Evolutionary conservation across 2,888 invertebrate species (phyloP), one percentile per base, ranked within the genome.

Genomic region (Xanthostigma xanthostigma): DNA sequence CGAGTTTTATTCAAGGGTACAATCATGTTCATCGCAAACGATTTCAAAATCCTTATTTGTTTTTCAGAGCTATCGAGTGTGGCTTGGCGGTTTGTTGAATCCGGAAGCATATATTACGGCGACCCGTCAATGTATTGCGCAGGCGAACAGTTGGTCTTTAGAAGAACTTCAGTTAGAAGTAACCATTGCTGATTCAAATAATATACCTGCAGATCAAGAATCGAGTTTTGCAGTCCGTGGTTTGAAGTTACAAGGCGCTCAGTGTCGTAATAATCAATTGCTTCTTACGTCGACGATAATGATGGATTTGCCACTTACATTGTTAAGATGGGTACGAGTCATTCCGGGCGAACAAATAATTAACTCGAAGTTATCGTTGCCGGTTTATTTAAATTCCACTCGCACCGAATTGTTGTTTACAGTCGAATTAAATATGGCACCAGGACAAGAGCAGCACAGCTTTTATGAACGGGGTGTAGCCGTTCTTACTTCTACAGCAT

Each of bases 51-150:
- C 51, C 46, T 39, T 49, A 51, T 50, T 47, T 51, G 46, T 51
- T 52, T 67, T 72, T 36, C 68, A 91, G 87, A 86, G 84, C 59
- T 81, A 93, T 58, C 86, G 89, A 0, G 90, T 98, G 46, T 97
- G 97, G 97, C 75, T 99, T 44, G 98, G 98, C 48, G 97, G 98
- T 10, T 73, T 99, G 48, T 79, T 99, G 59, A 96, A 96, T 66
- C 96, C 98, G 0, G 98, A 99, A 69, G 98, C 98, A 0, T 98
- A 96, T 66, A 92, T 98, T 56, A 99, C 98, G 0, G 98, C 98
- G 6, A 98, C 97, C 2, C 78, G 98, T 14, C 98, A 99, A 65
- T 96, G 93, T 67, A 94, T 98, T 42, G 97, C 96, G 0, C 93
- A 93, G 64, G 91, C 90, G 1, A 97, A 97, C 67, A 91, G 88